Conservation (phyloP, 2,888 invertebrate species). For the Parelbella ahira region DNA sequence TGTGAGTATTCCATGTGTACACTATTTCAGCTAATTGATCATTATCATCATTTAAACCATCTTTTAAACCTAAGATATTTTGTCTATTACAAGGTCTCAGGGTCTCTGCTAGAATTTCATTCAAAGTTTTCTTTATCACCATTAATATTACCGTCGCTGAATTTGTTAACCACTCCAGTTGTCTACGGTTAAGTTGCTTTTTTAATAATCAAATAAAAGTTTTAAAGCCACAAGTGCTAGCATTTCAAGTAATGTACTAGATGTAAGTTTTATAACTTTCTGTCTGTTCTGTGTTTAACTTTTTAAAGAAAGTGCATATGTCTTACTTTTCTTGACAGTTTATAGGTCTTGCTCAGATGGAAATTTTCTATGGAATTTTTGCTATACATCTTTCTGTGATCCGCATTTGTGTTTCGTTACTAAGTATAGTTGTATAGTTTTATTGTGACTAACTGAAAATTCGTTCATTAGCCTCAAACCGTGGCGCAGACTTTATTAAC, state of each 20-base stretch:
- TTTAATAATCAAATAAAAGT: no score
- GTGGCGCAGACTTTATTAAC: conserved; percentile 69
- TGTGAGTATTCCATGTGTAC: no score
- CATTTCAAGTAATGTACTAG: conserved; percentile 4
- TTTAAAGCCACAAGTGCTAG: no score
- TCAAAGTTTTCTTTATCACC: no score
- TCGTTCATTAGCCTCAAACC: conserved; percentile 57
- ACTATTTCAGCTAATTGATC: conserved; percentile 2
- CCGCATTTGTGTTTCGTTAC: no score
- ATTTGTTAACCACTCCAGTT: no score
- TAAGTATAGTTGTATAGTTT: conserved; percentile 9
- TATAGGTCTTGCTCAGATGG: conserved; percentile 37
- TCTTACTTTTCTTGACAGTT: conserved; percentile 28
- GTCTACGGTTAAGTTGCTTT: no score
- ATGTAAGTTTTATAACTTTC: conserved; percentile 23
- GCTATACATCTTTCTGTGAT: not conserved
- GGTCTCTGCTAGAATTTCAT: no score
- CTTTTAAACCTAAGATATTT: no score
- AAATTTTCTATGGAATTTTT: conserved; percentile 28
- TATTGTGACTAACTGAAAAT: conserved; percentile 40
- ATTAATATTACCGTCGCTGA: no score
- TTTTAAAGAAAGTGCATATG: conserved; percentile 13
- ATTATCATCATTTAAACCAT: no score
- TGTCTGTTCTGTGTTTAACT: conserved; percentile 7
- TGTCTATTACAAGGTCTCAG: no score